Evolutionary conservation across 2,113 vertebrate species (phyloP).

Genomic region (Porphyrio hochstetteri): DNA sequence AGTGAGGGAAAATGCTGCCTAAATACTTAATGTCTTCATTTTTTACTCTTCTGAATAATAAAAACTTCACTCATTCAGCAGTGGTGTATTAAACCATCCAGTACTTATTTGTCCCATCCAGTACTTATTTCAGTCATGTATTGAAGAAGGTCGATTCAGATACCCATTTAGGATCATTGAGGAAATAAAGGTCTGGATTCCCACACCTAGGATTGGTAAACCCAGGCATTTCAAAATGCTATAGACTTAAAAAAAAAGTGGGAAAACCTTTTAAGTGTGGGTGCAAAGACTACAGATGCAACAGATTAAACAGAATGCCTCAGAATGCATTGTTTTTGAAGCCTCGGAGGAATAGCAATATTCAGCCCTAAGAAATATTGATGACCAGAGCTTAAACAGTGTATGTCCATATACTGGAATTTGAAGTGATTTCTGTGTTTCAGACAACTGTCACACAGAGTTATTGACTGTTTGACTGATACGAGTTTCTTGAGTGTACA

Average conservation of each 20-base stretch:
- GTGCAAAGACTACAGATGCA: neutral
- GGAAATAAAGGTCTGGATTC: neutral
- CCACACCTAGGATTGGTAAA: neutral
- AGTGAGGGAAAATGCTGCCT: neutral
- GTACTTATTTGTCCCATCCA: neutral
- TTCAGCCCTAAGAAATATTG: neutral
- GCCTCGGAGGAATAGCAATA: neutral
- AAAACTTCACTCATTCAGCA: neutral
- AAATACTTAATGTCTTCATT: neutral
- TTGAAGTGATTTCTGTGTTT: neutral
- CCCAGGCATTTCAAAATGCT: neutral
- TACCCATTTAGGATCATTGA: neutral
- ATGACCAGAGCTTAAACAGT: neutral
- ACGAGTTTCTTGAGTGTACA: neutral
- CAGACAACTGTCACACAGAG: neutral
- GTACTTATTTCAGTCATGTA: neutral
- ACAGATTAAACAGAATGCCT: neutral
- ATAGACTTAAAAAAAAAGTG: neutral
- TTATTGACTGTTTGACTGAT: neutral
- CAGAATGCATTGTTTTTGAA: rapidly evolving
- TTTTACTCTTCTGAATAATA: neutral
- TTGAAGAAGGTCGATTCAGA: neutral
- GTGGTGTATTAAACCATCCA: neutral
- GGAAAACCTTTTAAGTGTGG: neutral
- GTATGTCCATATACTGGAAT: neutral